Percentiles rank a stretch among this genome's conserved stretches.
Conservation (phyloP, 2,888 invertebrate genomes). For the Candidula unifasciata region DNA sequence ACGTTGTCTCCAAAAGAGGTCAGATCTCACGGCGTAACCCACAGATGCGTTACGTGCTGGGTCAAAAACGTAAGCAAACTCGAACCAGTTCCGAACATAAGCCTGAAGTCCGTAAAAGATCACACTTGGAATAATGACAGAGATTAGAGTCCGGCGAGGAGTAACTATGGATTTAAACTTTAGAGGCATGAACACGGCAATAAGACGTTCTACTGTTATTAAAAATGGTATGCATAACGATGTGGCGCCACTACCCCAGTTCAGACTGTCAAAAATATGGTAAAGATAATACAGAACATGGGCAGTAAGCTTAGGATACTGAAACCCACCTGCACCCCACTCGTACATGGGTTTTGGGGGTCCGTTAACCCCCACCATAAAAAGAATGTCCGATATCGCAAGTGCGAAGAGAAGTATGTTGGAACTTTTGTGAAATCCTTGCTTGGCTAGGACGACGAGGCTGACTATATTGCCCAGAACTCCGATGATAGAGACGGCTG, state of each 20-base stretch:
- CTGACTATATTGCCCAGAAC: constrained; percentile 19
- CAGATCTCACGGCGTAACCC: constrained; percentile 15
- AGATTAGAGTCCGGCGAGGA: constrained; percentile 9
- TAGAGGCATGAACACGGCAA: constrained; percentile 44
- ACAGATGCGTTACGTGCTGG: not conserved
- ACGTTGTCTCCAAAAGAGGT: constrained; percentile 28
- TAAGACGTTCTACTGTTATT: constrained; percentile 38
- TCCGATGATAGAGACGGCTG: constrained; percentile 29
- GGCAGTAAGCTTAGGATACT: constrained; percentile 8
- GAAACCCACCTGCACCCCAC: constrained; percentile 23
- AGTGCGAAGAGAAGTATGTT: constrained; percentile 28
- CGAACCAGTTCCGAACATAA: constrained; percentile 41
- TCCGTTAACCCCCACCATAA: constrained; percentile 37
- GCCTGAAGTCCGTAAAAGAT: constrained; percentile 14
- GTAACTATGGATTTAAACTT: constrained; percentile 34
- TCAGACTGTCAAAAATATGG: constrained; percentile 36
- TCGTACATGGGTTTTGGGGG: constrained; percentile 40
- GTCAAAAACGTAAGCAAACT: constrained; percentile 33
- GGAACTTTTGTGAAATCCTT: constrained; percentile 35
- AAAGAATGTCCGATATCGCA: constrained; percentile 32
- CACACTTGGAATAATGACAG: constrained; percentile 6
- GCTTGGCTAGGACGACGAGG: constrained; percentile 23
- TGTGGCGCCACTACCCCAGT: constrained; percentile 34
- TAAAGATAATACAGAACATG: constrained; percentile 39
- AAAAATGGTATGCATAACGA: constrained; percentile 28